Conservation (phyloP, 2,113 vertebrate species). For the Centropristis striata region DNA sequence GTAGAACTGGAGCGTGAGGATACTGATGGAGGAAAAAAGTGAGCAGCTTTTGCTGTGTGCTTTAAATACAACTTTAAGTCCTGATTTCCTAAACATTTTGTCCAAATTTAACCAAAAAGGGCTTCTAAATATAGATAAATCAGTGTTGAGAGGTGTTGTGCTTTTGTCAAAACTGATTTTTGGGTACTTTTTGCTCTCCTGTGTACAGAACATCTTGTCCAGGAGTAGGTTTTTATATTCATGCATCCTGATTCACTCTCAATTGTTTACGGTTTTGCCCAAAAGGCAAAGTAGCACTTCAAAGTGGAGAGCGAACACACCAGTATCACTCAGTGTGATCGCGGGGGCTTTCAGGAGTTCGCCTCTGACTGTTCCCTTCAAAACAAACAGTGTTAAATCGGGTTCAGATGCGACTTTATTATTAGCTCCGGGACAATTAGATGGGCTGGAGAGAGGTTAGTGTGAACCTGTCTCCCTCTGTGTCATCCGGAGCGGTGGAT, state of each 20-base stretch:
- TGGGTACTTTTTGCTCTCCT: neutral
- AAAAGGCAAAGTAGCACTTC: constrained; percentile 36
- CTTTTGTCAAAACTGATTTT: neutral
- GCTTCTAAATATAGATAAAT: neutral
- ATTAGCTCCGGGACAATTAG: constrained; percentile 69
- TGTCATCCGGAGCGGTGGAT: constrained; percentile 59
- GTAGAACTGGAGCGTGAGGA: neutral
- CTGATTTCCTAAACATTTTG: neutral
- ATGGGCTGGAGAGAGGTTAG: constrained; percentile 47
- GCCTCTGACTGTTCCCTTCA: neutral
- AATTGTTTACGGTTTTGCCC: constrained; percentile 17
- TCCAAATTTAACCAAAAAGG: constrained; percentile 7
- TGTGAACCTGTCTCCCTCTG: constrained; percentile 47
- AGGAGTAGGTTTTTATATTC: neutral
- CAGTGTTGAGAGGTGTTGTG: neutral
- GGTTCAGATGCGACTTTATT: constrained; percentile 47
- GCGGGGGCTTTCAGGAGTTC: neutral
- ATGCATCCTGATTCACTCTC: constrained; percentile 6
- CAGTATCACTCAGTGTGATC: neutral
- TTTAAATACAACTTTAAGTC: neutral
- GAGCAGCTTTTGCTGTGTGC: neutral
- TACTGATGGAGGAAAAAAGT: neutral
- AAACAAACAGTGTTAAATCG: constrained; percentile 34
- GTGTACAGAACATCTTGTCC: neutral
- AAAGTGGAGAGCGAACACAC: constrained; percentile 27